Evolutionary conservation across 2,888 invertebrate species (phyloP).

Genomic region (Lepidocyrtinus sp.): DNA sequence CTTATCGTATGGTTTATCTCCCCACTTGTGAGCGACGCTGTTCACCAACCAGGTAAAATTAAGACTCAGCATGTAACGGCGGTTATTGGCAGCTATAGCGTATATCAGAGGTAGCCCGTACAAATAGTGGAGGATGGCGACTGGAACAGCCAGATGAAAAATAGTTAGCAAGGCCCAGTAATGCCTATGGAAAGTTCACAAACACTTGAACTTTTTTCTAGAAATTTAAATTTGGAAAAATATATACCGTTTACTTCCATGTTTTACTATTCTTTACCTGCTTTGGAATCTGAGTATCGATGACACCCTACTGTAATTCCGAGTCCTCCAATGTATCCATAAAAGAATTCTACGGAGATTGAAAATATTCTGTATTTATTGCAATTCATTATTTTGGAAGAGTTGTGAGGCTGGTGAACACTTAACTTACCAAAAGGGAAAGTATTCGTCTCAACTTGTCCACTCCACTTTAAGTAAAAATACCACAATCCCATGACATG

Average conservation of each 20-base stretch:
- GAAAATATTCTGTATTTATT: neutral
- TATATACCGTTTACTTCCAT: neutral
- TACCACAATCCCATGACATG: slow-evolving; percentile 26
- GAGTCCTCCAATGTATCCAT: slow-evolving; percentile 29
- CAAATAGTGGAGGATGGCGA: slow-evolving; percentile 71
- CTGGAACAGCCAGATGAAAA: slow-evolving; percentile 73
- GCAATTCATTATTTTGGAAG: neutral
- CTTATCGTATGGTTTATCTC: slow-evolving; percentile 82
- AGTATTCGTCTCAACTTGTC: neutral
- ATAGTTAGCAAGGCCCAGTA: slow-evolving; percentile 32
- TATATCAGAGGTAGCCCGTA: slow-evolving; percentile 71
- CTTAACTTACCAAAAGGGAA: slow-evolving; percentile 33
- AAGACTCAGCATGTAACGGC: slow-evolving; percentile 83
- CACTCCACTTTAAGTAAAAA: neutral
- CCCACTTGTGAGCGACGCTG: slow-evolving; percentile 92
- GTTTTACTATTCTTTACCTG: slow-evolving; percentile 75
- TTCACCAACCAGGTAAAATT: slow-evolving; percentile 95
- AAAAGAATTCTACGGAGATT: slow-evolving; percentile 5
- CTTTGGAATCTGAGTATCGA: slow-evolving; percentile 80
- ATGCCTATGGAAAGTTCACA: slow-evolving; percentile 54
- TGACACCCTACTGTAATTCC: slow-evolving; percentile 52
- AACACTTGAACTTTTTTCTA: neutral
- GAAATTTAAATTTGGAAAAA: neutral
- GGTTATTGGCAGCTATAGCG: slow-evolving; percentile 33
- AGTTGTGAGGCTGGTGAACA: neutral